Conservation (phyloP, 2,113 vertebrate species). For the Elephantulus edwardii region DNA sequence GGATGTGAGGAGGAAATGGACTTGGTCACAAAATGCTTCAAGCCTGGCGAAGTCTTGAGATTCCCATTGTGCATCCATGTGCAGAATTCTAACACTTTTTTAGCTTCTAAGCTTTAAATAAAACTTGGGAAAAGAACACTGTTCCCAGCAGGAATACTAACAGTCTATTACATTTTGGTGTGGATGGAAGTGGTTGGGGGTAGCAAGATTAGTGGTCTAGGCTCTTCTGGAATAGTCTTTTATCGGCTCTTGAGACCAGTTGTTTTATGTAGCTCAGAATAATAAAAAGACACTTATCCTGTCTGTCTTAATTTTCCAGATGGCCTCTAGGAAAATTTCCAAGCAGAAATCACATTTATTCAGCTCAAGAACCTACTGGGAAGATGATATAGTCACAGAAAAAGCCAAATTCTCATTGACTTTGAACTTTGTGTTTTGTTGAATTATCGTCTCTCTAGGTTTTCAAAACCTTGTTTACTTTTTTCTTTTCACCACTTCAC, state of each 20-base stretch:
- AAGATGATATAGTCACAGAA: constrained; percentile 67
- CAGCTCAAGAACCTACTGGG: constrained; percentile 69
- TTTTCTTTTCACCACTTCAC: constrained; percentile 31
- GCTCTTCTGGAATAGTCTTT: constrained; percentile 61
- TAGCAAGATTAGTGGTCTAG: constrained; percentile 41
- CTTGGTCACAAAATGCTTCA: constrained; percentile 35
- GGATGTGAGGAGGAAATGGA: not conserved
- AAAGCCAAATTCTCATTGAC: constrained; percentile 64
- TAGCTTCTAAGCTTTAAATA: constrained; percentile 63
- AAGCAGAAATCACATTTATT: constrained; percentile 76
- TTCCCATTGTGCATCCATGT: not conserved
- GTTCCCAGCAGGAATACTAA: constrained; percentile 53
- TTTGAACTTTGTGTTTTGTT: constrained; percentile 65
- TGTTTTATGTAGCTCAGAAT: constrained; percentile 73
- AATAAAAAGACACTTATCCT: constrained; percentile 72
- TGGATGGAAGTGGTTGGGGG: constrained; percentile 43
- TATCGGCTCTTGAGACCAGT: constrained; percentile 39
- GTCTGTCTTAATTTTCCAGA: constrained; percentile 75
- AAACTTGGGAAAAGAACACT: constrained; percentile 32
- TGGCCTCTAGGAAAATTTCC: constrained; percentile 76
- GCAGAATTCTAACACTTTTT: constrained; percentile 49
- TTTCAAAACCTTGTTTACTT: constrained; percentile 44
- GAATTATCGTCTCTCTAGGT: constrained; percentile 51
- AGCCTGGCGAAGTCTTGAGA: not conserved
- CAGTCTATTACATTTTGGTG: constrained; percentile 45